Evolutionary conservation across 2,888 invertebrate species (phyloP).

Genomic region (Mythimna pallens): DNA sequence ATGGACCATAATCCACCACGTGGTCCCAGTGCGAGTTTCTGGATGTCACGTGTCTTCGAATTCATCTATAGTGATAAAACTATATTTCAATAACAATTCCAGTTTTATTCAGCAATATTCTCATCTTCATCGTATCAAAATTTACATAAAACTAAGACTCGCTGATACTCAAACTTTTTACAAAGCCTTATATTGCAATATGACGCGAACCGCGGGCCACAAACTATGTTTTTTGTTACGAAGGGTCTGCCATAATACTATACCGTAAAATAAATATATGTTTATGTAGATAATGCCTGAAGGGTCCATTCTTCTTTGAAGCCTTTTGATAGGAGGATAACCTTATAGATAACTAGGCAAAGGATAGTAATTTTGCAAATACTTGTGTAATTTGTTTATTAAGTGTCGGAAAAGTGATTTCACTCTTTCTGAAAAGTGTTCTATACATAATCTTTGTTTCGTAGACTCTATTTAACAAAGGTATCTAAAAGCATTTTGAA

Average conservation of each 20-base stretch:
- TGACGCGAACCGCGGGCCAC: conserved; percentile 14
- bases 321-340: conserved; percentile 13
- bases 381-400: conserved; percentile 1
- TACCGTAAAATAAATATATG: conserved; percentile 26
- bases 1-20: too few species aligned
- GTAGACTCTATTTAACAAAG: not conserved
- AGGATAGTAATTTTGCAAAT: conserved; percentile 12
- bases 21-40: too few species aligned
- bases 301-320: conserved; percentile 23
- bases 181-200: conserved; percentile 22
- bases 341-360: conserved; percentile 3
- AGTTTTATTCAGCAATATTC: not conserved
- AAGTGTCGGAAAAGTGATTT: not conserved
- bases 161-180: conserved; percentile 29
- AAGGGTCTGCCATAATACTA: conserved; percentile 15
- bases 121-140: not conserved
- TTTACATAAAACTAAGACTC: conserved; percentile 24
- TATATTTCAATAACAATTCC: not conserved
- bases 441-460: not conserved
- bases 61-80: too few species aligned
- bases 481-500: too few species aligned
- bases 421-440: not conserved
- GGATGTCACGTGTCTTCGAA: too few species aligned
- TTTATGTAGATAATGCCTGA: conserved; percentile 23
- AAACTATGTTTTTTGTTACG: conserved; percentile 38